These are phyloP conservation scores for Agonum fuliginosum DNA, from an alignment of 2,888 invertebrate genomes.

Conservation along the genomic window DNA sequence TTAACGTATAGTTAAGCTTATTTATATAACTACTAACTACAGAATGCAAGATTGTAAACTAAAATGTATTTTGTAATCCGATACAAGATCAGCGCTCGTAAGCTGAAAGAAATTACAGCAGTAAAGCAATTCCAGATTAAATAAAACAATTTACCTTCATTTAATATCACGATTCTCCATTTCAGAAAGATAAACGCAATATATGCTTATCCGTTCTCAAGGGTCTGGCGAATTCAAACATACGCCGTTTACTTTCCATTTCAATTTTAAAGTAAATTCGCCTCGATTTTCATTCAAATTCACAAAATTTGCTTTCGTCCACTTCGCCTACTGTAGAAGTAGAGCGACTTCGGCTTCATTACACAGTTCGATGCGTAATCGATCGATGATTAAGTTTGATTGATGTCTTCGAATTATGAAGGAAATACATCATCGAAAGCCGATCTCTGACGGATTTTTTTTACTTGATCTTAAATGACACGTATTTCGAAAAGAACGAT, in stretches of 20 bases:
- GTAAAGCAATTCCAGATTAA: too few species aligned
- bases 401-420: slow-evolving; percentile 46
- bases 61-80: too few species aligned
- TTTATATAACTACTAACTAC: too few species aligned
- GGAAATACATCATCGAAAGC: slow-evolving; percentile 47
- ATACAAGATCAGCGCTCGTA: too few species aligned
- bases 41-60: too few species aligned
- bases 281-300: slow-evolving; percentile 13
- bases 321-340: slow-evolving; percentile 8
- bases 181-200: background rate
- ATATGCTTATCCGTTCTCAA: background rate
- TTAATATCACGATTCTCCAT: background rate
- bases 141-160: background rate
- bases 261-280: slow-evolving; percentile 1
- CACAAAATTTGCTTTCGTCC: background rate
- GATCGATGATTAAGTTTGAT: slow-evolving; percentile 47
- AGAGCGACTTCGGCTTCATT: too few species aligned
- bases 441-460: slow-evolving; percentile 14
- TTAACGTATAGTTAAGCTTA: too few species aligned
- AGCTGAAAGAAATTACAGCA: too few species aligned
- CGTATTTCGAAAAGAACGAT: background rate
- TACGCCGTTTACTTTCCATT: slow-evolving; percentile 15
- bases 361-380: slow-evolving; percentile 28
- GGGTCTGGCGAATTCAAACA: background rate
- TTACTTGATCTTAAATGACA: background rate